A percentile compares a stretch with the other conserved stretches of the same genome.
phyloP scores from a whole-genome alignment of 2,888 invertebrate species.

The Tinea trinotella region DNA sequence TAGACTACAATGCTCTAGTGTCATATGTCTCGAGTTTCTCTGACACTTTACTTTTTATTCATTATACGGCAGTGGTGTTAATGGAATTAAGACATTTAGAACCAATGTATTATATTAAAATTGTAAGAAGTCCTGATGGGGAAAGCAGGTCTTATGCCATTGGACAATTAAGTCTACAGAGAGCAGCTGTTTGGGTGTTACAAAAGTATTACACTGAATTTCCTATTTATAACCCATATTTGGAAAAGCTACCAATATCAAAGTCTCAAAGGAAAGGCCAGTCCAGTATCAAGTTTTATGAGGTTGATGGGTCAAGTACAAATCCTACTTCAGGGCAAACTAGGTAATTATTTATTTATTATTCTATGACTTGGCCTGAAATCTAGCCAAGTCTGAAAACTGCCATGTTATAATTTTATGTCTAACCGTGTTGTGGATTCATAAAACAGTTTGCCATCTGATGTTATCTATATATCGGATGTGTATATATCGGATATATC shows the following conservation, averaged over 20 bases:
- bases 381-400: too few species aligned
- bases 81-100: conserved; percentile 94
- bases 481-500: too few species aligned
- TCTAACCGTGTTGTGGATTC: too few species aligned
- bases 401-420: too few species aligned
- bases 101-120: conserved; percentile 89
- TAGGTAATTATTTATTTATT: conserved; percentile 46
- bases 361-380: too few species aligned
- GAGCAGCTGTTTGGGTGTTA: conserved; percentile 94
- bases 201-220: conserved; percentile 98
- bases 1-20: conserved; percentile 90
- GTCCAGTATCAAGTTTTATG: conserved; percentile 95
- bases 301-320: conserved; percentile 88
- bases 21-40: conserved; percentile 93
- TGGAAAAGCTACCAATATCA: conserved; percentile 91
- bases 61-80: conserved; percentile 93
- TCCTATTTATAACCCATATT: conserved; percentile 95
- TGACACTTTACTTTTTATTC: conserved; percentile 94
- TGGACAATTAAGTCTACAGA: conserved; percentile 92
- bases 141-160: conserved; percentile 90
- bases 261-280: conserved; percentile 85
- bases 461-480: too few species aligned
- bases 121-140: conserved; percentile 97
- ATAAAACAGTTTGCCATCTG: too few species aligned
- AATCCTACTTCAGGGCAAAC: conserved; percentile 81